Percentiles rank a stretch among this genome's conserved stretches.
Conservation (phyloP, 2,797 vertebrate genomes). For the Tragelaphus eurycerus region DNA sequence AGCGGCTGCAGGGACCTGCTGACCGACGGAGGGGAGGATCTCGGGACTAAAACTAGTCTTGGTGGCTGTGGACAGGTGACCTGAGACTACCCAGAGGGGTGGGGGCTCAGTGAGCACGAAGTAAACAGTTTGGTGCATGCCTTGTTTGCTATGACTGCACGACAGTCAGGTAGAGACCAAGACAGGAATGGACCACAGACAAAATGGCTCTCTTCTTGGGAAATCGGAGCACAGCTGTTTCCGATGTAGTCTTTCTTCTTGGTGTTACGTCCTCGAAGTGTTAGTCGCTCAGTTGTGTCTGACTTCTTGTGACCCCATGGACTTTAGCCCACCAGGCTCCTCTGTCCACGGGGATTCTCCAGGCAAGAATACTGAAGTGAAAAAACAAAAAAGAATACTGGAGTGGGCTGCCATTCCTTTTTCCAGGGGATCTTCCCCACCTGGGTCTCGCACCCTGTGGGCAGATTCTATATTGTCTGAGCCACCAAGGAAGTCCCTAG, state of each 20-base stretch:
- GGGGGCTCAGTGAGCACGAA: neutral
- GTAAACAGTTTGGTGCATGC: rapidly evolving
- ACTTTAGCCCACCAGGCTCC: neutral
- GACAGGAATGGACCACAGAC: neutral
- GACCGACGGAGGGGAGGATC: rapidly evolving
- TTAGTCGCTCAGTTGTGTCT: neutral
- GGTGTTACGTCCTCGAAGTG: neutral
- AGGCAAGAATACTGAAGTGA: neutral
- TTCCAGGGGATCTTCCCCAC: neutral
- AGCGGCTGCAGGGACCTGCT: neutral
- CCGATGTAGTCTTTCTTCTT: neutral
- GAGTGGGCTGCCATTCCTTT: neutral
- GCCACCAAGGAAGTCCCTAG: neutral
- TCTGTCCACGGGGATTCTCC: neutral
- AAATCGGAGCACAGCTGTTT: neutral
- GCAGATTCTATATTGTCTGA: neutral
- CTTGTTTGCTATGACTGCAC: rapidly evolving
- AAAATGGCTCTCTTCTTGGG: neutral
- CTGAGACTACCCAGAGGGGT: rapidly evolving
- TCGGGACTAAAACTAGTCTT: neutral
- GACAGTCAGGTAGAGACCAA: neutral
- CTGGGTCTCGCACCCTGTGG: neutral
- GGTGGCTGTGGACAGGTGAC: rapidly evolving
- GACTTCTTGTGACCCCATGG: neutral
- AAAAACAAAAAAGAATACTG: neutral